Conservation (phyloP, 2,797 vertebrate genomes). For the Eospalax fontanierii region DNA sequence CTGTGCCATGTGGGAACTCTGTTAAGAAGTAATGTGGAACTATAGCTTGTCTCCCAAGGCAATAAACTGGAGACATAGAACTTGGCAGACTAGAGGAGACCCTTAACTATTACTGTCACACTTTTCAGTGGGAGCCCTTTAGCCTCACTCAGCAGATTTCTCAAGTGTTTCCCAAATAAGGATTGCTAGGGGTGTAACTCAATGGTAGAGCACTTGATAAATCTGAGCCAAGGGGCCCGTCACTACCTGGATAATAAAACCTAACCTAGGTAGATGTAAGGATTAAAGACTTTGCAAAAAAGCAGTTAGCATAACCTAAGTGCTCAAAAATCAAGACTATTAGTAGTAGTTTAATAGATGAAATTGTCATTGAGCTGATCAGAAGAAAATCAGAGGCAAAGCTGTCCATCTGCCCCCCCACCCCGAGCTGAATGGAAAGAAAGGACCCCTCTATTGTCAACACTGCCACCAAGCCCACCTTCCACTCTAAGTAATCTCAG, state of each 20-base stretch:
- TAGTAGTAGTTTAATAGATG: neutral
- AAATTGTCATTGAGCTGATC: neutral
- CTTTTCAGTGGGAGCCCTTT: neutral
- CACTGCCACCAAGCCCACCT: neutral
- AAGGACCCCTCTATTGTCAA: neutral
- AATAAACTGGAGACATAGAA: neutral
- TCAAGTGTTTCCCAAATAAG: neutral
- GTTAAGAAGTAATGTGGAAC: neutral
- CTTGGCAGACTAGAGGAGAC: neutral
- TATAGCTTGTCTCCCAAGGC: neutral
- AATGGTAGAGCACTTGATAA: neutral
- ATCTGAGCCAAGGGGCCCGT: neutral
- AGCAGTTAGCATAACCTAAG: neutral
- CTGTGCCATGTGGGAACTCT: neutral
- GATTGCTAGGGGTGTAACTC: neutral
- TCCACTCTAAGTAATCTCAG: neutral
- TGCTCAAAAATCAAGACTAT: neutral
- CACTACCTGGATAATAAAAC: conserved; percentile 7
- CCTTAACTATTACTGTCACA: neutral
- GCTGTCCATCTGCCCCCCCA: neutral
- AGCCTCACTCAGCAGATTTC: neutral
- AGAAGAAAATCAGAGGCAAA: neutral
- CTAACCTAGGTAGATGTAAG: neutral
- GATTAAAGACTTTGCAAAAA: neutral
- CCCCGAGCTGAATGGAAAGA: neutral